Base-by-base conservation (phyloP, 1,140 invertebrate genomes). In the Wasmannia auropunctata region DNA sequence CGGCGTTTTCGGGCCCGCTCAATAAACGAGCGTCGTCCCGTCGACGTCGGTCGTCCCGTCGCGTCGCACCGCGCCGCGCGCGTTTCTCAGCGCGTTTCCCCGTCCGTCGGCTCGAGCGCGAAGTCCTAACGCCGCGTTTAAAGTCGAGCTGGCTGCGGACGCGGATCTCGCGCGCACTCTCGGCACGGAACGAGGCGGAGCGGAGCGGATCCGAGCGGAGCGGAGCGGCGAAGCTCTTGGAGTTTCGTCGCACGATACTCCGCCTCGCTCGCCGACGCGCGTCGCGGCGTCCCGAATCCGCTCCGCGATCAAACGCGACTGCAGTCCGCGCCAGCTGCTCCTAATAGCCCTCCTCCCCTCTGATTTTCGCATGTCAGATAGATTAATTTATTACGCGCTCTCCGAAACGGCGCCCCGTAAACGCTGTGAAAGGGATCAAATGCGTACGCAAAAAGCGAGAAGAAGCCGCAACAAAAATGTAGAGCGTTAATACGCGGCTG, bases 1-100 rank as follows among this genome's bases (percentile, higher is more conserved):
- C 60, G 83, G 67, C 63, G 86, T 87, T 85, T 87, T 87, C 67
- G 69, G 65, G 58, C 43, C 43, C 86, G 86, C 46, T 87, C 86
- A 54, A 87, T 87, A 87, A n/a, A 85, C 83, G 81, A 87, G 70
- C 86, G 79, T 84, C 56, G 70, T 34, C 62, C 6, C 65, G 34
- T 25, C n/a, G 34, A 10, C 63, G 31, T 7, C 60, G 31, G 49
- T 16, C 28, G 60, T 0, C 7, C 0, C 31, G 31, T 0, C 22
- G 25, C 58, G 60, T 1, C 60, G 31, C 3, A n/a, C n/a, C n/a
- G n/a, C 49, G 49, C 49, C 60, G 31, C 19, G 58, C 60, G 76
- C 62, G n/a, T 51, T 40, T 51, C 34, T 31, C 25, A 34, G 8
- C 67, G 19, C 37, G 25, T 14, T 75, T 37, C 6, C 43, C n/a